These are phyloP conservation scores for Dolichomitus sp. DNA, from an alignment of 2,888 invertebrate species.

Conservation along the genomic window DNA sequence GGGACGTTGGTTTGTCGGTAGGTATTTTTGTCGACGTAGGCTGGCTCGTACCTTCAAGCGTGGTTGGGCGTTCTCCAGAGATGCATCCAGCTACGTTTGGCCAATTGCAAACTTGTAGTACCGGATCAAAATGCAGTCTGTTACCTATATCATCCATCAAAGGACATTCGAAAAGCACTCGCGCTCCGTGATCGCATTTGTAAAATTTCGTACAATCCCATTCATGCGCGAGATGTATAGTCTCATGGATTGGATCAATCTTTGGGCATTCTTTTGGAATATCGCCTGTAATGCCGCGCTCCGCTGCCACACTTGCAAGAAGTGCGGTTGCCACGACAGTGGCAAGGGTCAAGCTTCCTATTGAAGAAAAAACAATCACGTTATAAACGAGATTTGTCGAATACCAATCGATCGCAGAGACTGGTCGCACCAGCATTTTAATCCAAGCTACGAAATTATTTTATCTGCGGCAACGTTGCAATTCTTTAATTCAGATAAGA, in stretches of 20 bases:
- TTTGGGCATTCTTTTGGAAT: constrained; percentile 71
- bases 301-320: background rate
- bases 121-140: constrained; percentile 65
- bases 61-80: constrained; percentile 16
- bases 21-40: background rate
- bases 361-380: constrained; percentile 25
- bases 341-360: constrained; percentile 45
- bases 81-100: constrained; percentile 66
- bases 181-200: constrained; percentile 56
- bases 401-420: background rate
- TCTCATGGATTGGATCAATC: constrained; percentile 48
- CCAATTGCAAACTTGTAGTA: constrained; percentile 69
- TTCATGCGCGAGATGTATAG: constrained; percentile 69
- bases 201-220: constrained; percentile 65
- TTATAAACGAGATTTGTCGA: background rate
- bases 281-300: background rate
- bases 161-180: constrained; percentile 62
- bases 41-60: constrained; percentile 20
- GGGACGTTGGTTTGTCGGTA: background rate
- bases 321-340: constrained; percentile 46
- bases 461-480: constrained; percentile 20
- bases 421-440: background rate
- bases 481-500: constrained; percentile 43
- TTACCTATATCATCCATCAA: constrained; percentile 56
- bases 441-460: constrained; percentile 24